These are phyloP conservation scores for Amblyopsis rosae DNA, from an alignment of 2,113 vertebrate genomes.

Conservation along the genomic window DNA sequence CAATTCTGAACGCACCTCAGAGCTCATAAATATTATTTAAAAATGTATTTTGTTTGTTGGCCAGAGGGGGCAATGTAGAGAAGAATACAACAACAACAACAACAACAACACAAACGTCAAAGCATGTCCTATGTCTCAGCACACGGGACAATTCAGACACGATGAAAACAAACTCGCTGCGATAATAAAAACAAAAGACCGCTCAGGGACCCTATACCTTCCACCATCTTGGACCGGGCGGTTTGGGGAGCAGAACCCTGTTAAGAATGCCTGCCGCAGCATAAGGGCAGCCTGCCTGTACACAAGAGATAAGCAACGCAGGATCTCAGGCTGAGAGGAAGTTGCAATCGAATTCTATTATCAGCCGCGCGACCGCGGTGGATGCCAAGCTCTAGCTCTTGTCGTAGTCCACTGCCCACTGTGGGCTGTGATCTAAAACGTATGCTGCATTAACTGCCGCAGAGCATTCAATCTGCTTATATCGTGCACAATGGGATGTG, in stretches of 20 bases:
- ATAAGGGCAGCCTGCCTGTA: conserved; percentile 61
- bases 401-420: conserved; percentile 12
- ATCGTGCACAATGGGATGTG: neutral
- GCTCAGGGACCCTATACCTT: conserved; percentile 37
- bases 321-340: conserved; percentile 44
- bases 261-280: conserved; percentile 34
- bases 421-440: neutral
- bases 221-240: conserved; percentile 29
- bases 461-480: neutral
- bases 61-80: no score
- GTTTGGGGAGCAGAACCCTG: conserved; percentile 33
- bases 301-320: conserved; percentile 65
- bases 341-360: conserved; percentile 71
- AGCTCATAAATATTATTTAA: no score
- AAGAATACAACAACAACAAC: no score
- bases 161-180: neutral
- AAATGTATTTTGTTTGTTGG: no score
- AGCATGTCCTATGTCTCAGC: conserved; percentile 50
- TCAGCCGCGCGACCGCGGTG: conserved; percentile 36
- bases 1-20: no score
- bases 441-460: neutral
- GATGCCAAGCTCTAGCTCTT: conserved; percentile 22
- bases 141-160: conserved; percentile 23
- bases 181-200: neutral
- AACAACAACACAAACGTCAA: no score